Percentiles rank a stretch among this genome's conserved stretches.
Evolutionary conservation across 2,113 vertebrate genomes (phyloP).

Genomic region (Pristiophorus japonicus): DNA sequence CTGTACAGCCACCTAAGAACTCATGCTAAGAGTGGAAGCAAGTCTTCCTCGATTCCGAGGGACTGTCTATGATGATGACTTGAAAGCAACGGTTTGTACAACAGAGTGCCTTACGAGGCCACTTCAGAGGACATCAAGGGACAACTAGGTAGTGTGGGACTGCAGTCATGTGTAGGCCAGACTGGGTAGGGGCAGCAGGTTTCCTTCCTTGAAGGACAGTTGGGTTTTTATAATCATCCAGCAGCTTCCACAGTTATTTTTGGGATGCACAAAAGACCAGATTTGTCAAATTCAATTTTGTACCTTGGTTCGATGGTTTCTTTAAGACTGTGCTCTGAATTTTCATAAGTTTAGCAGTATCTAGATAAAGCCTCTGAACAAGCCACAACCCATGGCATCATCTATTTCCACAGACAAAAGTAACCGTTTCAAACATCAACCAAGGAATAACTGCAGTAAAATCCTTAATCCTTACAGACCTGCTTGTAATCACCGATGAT

Average conservation of each 20-base stretch:
- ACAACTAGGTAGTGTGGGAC: neutral
- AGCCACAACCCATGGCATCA: neutral
- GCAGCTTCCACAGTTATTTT: neutral
- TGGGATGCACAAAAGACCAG: neutral
- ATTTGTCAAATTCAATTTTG: neutral
- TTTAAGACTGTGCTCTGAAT: neutral
- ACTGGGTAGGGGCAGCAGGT: neutral
- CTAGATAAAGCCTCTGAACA: slow-evolving; percentile 41
- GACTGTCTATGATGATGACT: too few relatives aligned
- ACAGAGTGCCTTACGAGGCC: neutral
- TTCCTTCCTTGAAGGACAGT: neutral
- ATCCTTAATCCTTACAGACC: slow-evolving; percentile 55
- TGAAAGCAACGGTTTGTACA: neutral
- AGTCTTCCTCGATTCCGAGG: too few relatives aligned
- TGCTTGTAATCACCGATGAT: slow-evolving; percentile 99
- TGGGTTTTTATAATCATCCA: neutral
- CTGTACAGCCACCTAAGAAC: too few relatives aligned
- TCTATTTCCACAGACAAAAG: neutral
- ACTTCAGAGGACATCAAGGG: neutral
- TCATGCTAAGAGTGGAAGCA: too few relatives aligned
- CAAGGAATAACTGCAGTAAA: neutral
- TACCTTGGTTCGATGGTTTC: neutral
- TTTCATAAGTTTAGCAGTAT: neutral
- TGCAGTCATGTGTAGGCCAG: neutral
- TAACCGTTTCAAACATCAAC: neutral